These are phyloP conservation scores for Diploptera punctata DNA, from an alignment of 2,888 invertebrate species.

Conservation along the genomic window DNA sequence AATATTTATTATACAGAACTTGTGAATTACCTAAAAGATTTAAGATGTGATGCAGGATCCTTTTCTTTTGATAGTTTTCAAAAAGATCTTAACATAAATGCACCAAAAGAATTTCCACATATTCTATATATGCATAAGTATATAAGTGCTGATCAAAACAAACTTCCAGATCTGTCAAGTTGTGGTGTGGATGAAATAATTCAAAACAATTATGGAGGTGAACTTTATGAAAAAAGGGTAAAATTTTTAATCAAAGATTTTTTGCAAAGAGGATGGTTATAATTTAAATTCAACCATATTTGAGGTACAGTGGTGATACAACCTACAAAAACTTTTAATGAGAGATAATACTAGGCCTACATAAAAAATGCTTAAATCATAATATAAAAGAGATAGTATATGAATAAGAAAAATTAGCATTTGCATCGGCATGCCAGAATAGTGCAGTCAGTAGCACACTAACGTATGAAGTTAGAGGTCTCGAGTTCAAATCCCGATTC, in stretches of 20 bases:
- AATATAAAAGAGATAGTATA: no score
- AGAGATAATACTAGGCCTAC: no score
- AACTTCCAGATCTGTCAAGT: conserved; percentile 19
- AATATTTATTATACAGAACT: conserved; percentile 61
- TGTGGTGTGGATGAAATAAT: not conserved
- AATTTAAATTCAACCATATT: no score
- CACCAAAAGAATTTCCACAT: conserved; percentile 57
- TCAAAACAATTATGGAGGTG: not conserved
- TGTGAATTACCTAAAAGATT: conserved; percentile 53
- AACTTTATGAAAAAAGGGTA: conserved; percentile 10
- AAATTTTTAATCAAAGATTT: conserved; percentile 25
- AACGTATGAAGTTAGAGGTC: no score
- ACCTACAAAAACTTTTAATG: no score
- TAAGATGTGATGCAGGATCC: conserved; percentile 53
- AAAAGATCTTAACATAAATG: conserved; percentile 56
- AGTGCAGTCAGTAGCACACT: no score
- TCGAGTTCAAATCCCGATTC: no score
- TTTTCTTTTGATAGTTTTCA: conserved; percentile 55
- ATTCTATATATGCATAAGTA: conserved; percentile 60
- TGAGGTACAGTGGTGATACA: no score
- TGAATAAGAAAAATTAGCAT: no score
- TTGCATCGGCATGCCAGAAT: no score
- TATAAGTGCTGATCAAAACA: conserved; percentile 48
- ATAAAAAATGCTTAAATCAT: no score
- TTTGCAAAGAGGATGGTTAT: conserved; percentile 23